A percentile compares a stretch with the other conserved stretches of the same genome.
Conservation (phyloP, 2,113 vertebrate species). For the Catharus bicknelli region DNA sequence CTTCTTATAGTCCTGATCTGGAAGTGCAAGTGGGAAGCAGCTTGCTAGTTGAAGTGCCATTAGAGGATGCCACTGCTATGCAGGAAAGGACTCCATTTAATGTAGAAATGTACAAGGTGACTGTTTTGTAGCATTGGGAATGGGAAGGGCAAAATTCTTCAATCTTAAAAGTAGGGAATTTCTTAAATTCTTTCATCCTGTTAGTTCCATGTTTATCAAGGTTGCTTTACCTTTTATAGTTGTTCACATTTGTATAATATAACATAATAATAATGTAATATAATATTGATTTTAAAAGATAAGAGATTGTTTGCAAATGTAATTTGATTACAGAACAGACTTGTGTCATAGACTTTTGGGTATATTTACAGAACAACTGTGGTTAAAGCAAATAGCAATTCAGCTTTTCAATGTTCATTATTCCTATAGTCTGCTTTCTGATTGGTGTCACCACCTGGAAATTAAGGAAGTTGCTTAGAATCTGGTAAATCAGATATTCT, state of each 20-base stretch:
- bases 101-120: constrained; percentile 81
- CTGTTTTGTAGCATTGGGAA: neutral
- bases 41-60: constrained; percentile 63
- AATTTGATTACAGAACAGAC: neutral
- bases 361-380: neutral
- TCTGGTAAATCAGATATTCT: neutral
- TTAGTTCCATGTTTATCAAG: neutral
- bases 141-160: neutral
- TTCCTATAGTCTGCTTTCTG: neutral
- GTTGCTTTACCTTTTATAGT: neutral
- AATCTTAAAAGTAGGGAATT: neutral
- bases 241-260: neutral
- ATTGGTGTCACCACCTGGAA: neutral
- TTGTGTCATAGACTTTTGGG: neutral
- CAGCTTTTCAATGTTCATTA: neutral
- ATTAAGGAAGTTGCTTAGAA: neutral
- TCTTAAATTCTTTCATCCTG: neutral
- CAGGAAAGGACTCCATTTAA: constrained; percentile 61
- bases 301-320: neutral
- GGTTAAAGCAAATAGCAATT: neutral
- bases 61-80: constrained; percentile 54
- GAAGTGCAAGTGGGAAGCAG: constrained; percentile 37
- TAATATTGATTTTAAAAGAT: neutral
- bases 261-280: neutral
- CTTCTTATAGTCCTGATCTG: constrained; percentile 62